phyloP scores from a whole-genome alignment of 2,888 invertebrate genomes.

The Anodontia alba region DNA sequence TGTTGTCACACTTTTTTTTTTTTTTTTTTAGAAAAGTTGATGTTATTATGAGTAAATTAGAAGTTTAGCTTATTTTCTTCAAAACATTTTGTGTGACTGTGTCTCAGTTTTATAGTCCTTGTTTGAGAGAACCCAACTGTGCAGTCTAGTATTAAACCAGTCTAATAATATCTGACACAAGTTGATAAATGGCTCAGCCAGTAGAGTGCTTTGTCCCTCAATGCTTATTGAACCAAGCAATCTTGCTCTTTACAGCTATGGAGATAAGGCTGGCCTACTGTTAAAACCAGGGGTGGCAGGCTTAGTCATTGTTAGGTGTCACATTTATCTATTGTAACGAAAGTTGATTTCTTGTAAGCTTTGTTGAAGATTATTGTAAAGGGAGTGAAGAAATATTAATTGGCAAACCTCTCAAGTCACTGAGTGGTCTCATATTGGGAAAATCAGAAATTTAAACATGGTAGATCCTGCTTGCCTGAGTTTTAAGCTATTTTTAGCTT shows the following conservation, averaged over 20 bases:
- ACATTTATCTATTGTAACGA: slow-evolving; percentile 44
- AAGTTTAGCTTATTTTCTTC: too few species aligned
- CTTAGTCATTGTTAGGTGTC: slow-evolving; percentile 31
- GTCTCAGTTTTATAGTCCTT: not conserved
- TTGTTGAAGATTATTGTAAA: slow-evolving; percentile 7
- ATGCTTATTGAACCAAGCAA: slow-evolving; percentile 69
- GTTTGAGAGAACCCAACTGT: slow-evolving; percentile 13
- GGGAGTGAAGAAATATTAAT: slow-evolving; percentile 20
- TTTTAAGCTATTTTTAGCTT: slow-evolving; percentile 57
- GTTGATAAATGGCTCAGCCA: slow-evolving; percentile 74
- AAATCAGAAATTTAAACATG: slow-evolving; percentile 17
- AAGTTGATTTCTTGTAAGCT: slow-evolving; percentile 24
- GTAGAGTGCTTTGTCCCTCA: slow-evolving; percentile 71
- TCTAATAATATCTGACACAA: slow-evolving; percentile 68
- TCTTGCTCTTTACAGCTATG: slow-evolving; percentile 63
- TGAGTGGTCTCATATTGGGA: slow-evolving; percentile 3
- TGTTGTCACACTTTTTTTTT: too few species aligned
- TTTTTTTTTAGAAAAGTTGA: too few species aligned
- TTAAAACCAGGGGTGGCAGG: slow-evolving; percentile 44
- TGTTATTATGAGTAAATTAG: too few species aligned
- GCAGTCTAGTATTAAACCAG: slow-evolving; percentile 49
- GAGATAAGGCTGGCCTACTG: slow-evolving; percentile 68
- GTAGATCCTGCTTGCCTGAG: slow-evolving; percentile 28
- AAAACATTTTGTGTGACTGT: not conserved
- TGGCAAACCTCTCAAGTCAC: not conserved